Conservation (phyloP, 2,797 vertebrate genomes). For the Eurystomus glaucurus region DNA sequence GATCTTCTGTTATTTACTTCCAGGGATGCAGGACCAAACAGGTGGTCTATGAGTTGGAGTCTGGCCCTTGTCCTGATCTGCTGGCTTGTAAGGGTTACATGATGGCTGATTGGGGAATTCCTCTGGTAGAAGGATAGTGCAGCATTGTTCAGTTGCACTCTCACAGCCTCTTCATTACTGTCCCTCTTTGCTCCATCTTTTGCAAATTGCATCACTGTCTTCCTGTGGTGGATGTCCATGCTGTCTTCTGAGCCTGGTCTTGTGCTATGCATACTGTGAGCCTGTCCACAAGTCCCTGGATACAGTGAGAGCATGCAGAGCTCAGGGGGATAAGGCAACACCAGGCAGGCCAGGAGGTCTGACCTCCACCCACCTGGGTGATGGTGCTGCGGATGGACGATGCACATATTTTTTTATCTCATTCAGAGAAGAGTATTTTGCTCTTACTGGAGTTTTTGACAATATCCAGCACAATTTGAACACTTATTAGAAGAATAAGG, state of each 20-base stretch:
- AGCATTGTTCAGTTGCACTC: neutral
- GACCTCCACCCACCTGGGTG: too few species aligned
- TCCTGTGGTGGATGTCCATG: accelerated
- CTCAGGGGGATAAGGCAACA: accelerated
- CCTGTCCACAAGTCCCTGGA: neutral
- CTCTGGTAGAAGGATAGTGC: neutral
- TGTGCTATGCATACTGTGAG: accelerated
- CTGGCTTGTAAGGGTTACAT: neutral
- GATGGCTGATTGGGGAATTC: neutral
- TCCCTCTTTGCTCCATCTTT: neutral
- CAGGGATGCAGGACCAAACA: neutral
- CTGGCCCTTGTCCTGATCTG: neutral
- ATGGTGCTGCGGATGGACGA: neutral
- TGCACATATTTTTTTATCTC: neutral
- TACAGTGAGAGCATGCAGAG: neutral
- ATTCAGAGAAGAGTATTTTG: neutral
- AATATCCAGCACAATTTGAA: neutral
- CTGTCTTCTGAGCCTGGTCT: neutral
- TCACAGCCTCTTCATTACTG: neutral
- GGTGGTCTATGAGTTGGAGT: neutral
- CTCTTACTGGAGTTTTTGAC: neutral
- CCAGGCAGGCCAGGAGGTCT: neutral
- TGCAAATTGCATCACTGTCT: accelerated
- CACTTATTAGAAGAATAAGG: neutral
- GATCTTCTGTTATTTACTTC: neutral